phyloP scores from a whole-genome alignment of 2,888 invertebrate species.

The Pemphredon lugubris region DNA sequence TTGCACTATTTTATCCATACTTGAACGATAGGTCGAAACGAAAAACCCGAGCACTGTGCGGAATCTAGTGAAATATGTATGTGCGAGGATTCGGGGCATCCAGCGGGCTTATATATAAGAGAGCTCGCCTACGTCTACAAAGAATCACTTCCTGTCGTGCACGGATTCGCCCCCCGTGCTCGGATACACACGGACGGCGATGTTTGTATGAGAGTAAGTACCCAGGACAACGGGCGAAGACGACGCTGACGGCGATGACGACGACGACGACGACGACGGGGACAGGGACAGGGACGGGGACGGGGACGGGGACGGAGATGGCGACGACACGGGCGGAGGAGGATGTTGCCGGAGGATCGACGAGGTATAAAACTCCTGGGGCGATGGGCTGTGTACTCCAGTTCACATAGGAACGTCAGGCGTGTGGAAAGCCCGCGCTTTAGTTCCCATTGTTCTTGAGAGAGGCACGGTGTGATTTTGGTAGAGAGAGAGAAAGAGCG shows the following conservation, averaged over 20 bases:
- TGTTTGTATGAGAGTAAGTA: no score
- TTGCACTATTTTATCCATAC: conserved; percentile 56
- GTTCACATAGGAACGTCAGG: conserved; percentile 69
- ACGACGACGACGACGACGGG: not conserved
- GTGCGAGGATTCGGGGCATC: conserved; percentile 63
- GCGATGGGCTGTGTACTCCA: conserved; percentile 47
- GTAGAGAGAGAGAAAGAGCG: no score
- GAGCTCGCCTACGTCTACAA: conserved; percentile 58
- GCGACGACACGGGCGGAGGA: conserved; percentile 9
- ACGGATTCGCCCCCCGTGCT: conserved; percentile 44
- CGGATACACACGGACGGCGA: conserved; percentile 16
- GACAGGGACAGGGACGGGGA: no score
- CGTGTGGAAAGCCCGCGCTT: conserved; percentile 74
- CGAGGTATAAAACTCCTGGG: conserved; percentile 30
- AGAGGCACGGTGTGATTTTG: conserved; percentile 57
- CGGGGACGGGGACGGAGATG: no score
- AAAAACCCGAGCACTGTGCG: conserved; percentile 50
- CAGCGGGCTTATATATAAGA: conserved; percentile 74
- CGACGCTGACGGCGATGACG: not conserved
- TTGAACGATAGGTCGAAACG: conserved; percentile 11
- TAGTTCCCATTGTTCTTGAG: conserved; percentile 70
- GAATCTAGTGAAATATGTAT: conserved; percentile 70
- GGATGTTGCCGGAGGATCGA: conserved; percentile 20
- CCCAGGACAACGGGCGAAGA: no score
- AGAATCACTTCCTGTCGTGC: conserved; percentile 62